Evolutionary conservation across 2,113 vertebrate genomes (phyloP).

Genomic region (Alosa alosa): DNA sequence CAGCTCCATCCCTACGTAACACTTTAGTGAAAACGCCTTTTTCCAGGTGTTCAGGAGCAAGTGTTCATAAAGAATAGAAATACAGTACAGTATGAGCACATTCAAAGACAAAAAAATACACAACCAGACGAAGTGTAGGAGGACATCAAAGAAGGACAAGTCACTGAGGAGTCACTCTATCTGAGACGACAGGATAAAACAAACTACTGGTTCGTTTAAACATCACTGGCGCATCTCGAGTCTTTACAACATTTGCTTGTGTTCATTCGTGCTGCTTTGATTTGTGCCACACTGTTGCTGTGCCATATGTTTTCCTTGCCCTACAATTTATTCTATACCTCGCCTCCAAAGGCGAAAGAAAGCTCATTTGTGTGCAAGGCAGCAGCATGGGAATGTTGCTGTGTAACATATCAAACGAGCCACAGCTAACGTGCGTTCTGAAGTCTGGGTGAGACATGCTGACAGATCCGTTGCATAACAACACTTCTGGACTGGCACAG

Average conservation of each 20-base stretch:
- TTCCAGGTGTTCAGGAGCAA: neutral
- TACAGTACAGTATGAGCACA: neutral
- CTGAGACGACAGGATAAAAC: neutral
- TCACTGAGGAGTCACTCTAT: neutral
- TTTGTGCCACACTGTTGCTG: neutral
- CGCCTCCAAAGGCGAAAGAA: neutral
- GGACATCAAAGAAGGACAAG: constrained; percentile 3
- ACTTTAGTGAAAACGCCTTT: neutral
- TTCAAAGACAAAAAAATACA: neutral
- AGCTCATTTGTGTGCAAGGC: neutral
- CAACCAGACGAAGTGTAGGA: neutral
- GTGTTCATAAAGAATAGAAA: neutral
- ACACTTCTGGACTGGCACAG: neutral
- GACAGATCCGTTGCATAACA: neutral
- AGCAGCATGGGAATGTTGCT: neutral
- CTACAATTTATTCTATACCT: neutral
- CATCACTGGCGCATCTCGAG: neutral
- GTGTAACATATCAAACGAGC: constrained; percentile 1
- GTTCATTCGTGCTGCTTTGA: neutral
- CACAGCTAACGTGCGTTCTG: neutral
- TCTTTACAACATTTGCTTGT: neutral
- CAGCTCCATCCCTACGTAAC: neutral
- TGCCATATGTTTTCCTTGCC: neutral
- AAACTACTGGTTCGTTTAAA: neutral
- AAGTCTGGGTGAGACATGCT: neutral